Evolutionary conservation across 2,888 invertebrate genomes (phyloP).

Genomic region (Eupithecia exiguata): DNA sequence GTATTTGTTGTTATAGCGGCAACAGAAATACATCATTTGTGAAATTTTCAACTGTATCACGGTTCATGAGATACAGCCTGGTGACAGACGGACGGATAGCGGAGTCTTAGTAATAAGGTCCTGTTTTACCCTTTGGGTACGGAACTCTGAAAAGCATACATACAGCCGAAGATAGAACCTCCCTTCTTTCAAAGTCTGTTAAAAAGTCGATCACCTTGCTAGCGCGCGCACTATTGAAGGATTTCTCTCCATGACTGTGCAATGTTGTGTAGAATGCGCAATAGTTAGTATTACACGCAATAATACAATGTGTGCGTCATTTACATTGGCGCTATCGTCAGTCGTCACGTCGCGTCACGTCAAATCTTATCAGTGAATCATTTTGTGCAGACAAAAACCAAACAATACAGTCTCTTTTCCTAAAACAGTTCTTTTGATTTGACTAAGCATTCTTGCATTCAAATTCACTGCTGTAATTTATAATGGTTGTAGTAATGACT

Average conservation of each 20-base stretch:
- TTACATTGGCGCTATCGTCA: conserved; percentile 41
- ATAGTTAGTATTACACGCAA: conserved; percentile 24
- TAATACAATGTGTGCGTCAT: conserved; percentile 39
- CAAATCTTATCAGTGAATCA: conserved; percentile 61
- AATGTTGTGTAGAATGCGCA: conserved; percentile 26
- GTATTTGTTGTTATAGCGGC: too few species aligned
- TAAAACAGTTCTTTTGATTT: conserved; percentile 1
- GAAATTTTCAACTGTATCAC: too few species aligned
- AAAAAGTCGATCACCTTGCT: conserved; percentile 29
- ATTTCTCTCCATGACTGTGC: conserved; percentile 34
- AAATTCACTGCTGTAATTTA: background rate
- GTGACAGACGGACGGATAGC: too few species aligned
- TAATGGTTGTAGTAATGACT: background rate
- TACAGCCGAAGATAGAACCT: too few species aligned
- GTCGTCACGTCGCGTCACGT: conserved; percentile 6
- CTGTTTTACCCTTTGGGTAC: too few species aligned
- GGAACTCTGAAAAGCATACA: too few species aligned
- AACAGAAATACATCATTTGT: too few species aligned
- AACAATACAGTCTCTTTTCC: conserved; percentile 47
- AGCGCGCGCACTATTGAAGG: conserved; percentile 32
- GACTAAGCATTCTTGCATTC: background rate
- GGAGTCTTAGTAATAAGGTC: too few species aligned
- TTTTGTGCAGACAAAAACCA: conserved; percentile 37
- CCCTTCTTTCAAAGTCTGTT: too few species aligned
- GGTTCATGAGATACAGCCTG: too few species aligned